A percentile compares a stretch with the other conserved stretches of the same genome.
These are phyloP conservation scores for Nomia melanderi DNA, from an alignment of 1,140 invertebrate genomes.

Conservation along the genomic window DNA sequence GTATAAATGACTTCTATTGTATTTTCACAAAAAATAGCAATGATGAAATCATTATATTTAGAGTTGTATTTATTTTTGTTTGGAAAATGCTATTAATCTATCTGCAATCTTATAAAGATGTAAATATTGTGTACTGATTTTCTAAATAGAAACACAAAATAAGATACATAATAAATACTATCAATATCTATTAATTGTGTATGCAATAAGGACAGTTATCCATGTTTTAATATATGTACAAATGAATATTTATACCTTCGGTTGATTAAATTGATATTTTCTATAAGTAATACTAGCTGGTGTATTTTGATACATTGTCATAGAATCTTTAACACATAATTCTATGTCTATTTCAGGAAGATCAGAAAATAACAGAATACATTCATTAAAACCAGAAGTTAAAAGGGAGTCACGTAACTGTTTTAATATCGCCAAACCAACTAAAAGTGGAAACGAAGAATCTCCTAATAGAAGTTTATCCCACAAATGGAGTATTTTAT, in stretches of 20 bases:
- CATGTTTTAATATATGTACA: conserved; percentile 1
- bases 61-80: no score
- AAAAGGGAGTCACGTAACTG: conserved; percentile 93
- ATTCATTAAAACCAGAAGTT: conserved; percentile 97
- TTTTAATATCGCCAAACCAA: conserved; percentile 95
- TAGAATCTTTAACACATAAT: conserved; percentile 93
- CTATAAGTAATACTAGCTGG: conserved; percentile 94
- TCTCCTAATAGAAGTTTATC: conserved; percentile 97
- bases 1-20: no score
- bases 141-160: no score
- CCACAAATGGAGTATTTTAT: conserved; percentile 99
- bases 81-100: no score
- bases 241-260: conserved; percentile 66
- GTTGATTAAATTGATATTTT: conserved; percentile 85
- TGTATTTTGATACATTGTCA: conserved; percentile 91
- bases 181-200: no score
- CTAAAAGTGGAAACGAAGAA: conserved; percentile 95
- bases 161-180: no score
- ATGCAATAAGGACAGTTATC: neutral
- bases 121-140: no score
- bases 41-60: no score
- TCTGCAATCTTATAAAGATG: no score
- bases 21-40: no score
- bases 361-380: conserved; percentile 97
- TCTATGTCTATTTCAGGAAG: conserved; percentile 99